Conservation (phyloP, 2,113 vertebrate genomes). For the Acanthisitta chloris region DNA sequence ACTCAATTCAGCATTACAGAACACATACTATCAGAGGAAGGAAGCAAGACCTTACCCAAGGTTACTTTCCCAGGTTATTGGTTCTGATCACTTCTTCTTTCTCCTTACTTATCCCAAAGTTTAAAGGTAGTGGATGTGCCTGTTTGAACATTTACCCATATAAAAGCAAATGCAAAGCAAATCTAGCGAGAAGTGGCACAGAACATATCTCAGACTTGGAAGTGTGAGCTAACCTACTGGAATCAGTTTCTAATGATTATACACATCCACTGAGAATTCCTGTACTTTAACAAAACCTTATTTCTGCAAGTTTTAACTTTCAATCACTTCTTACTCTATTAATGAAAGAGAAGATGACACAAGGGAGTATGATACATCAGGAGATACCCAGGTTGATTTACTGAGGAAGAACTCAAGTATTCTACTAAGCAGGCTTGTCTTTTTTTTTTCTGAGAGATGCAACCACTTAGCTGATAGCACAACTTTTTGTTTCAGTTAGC, state of each 20-base stretch:
- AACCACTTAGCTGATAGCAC: background rate
- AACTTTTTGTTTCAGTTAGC: background rate
- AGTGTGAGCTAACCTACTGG: background rate
- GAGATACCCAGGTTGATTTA: background rate
- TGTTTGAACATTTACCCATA: background rate
- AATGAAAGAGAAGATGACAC: background rate
- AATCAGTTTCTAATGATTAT: background rate
- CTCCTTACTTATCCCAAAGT: background rate
- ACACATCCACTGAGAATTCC: slow-evolving; percentile 4
- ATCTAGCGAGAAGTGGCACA: background rate
- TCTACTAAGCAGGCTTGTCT: background rate
- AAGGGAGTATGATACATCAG: background rate
- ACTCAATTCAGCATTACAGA: background rate
- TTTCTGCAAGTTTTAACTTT: background rate
- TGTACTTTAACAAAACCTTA: slow-evolving; percentile 1
- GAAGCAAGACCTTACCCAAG: background rate
- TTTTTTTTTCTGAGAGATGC: background rate
- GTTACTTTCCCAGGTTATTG: background rate
- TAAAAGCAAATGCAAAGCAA: background rate
- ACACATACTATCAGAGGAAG: background rate
- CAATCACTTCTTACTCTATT: background rate
- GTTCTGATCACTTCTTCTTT: background rate
- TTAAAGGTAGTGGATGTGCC: background rate
- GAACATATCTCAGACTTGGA: background rate
- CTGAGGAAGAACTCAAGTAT: background rate